Evolutionary conservation across 2,888 invertebrate species (phyloP).

Genomic region (Yponomeuta sedellus): DNA sequence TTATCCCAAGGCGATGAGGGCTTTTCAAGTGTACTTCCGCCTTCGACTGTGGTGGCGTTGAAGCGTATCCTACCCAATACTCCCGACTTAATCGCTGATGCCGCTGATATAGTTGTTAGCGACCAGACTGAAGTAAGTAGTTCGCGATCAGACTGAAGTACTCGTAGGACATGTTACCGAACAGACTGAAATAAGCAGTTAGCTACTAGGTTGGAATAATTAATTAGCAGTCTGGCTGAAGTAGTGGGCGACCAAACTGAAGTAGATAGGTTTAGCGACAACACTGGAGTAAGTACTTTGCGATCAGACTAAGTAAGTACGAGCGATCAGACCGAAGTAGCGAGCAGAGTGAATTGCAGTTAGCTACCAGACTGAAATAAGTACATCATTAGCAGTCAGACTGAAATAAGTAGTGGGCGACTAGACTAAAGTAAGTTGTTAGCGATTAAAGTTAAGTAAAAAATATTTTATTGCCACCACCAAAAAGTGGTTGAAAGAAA

Average conservation of each 20-base stretch:
- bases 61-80: slow-evolving; percentile 38
- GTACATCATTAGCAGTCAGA: too few species aligned
- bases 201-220: background rate
- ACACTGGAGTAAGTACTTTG: background rate
- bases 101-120: slow-evolving; percentile 37
- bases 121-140: slow-evolving; percentile 48
- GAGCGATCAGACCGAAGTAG: background rate
- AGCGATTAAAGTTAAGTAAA: too few species aligned
- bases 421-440: too few species aligned
- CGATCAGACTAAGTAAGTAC: too few species aligned
- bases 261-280: background rate
- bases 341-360: too few species aligned
- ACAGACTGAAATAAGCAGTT: background rate
- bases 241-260: too few species aligned
- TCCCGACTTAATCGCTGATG: slow-evolving; percentile 45
- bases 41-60: slow-evolving; percentile 35
- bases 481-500: too few species aligned
- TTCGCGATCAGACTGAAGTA: background rate
- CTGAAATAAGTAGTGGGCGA: too few species aligned
- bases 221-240: background rate
- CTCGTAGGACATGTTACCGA: too few species aligned
- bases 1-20: slow-evolving; percentile 31
- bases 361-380: too few species aligned
- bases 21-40: slow-evolving; percentile 36
- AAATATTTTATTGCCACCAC: too few species aligned